Evolutionary conservation across 2,113 vertebrate species (phyloP).

Genomic region (Podarcis raffonei): DNA sequence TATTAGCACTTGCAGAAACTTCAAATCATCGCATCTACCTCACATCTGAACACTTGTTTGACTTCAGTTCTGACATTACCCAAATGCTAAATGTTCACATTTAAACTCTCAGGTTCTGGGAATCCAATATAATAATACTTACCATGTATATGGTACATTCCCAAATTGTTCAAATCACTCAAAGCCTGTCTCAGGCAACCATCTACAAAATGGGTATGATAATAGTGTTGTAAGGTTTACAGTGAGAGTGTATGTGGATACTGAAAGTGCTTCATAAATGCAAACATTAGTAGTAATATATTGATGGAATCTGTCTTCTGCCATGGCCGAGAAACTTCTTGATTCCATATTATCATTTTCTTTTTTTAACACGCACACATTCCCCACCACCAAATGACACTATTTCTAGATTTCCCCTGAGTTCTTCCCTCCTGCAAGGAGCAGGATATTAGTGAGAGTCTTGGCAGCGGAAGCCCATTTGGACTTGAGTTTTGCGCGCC

Average conservation of each 20-base stretch:
- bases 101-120: too few relatives aligned
- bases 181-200: neutral
- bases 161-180: neutral
- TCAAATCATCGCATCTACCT: neutral
- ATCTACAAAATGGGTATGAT: neutral
- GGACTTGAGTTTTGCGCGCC: conserved; percentile 5
- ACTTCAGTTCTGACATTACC: neutral
- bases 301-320: neutral
- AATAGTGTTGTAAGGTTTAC: neutral
- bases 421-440: neutral
- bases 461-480: conserved; percentile 4
- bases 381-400: neutral
- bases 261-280: neutral
- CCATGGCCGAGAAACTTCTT: neutral
- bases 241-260: neutral
- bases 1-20: neutral
- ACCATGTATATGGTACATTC: neutral
- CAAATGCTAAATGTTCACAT: neutral
- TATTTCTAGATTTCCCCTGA: neutral
- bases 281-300: neutral
- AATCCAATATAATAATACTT: neutral
- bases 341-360: neutral
- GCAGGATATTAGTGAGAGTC: neutral
- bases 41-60: neutral
- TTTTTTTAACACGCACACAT: neutral